Evolutionary conservation across 2,888 invertebrate species (phyloP).

Genomic region (Eledona agricola): DNA sequence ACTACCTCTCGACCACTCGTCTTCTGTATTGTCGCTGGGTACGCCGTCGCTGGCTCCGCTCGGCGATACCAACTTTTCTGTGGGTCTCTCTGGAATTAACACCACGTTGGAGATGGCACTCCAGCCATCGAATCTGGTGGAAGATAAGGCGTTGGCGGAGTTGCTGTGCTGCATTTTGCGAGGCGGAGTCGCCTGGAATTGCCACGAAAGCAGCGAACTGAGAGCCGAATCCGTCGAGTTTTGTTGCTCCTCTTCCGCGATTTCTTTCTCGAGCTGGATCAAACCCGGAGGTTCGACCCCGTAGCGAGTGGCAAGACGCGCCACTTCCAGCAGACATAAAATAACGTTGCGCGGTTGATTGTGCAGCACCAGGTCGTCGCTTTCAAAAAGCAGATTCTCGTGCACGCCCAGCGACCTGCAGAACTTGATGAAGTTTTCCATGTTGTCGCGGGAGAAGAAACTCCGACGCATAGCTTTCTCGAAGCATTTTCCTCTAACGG

Average conservation of each 20-base stretch:
- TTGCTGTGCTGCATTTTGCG: conserved; percentile 66
- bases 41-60: conserved; percentile 67
- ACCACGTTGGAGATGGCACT: conserved; percentile 53
- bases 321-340: conserved; percentile 84
- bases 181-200: conserved; percentile 69
- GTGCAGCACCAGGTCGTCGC: conserved; percentile 87
- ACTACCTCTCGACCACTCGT: conserved; percentile 77
- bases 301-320: conserved; percentile 79
- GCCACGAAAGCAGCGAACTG: conserved; percentile 72
- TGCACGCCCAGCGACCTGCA: conserved; percentile 86
- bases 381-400: conserved; percentile 88
- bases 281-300: conserved; percentile 84
- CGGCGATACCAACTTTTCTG: conserved; percentile 47
- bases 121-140: conserved; percentile 52
- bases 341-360: conserved; percentile 86
- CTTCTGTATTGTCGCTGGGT: conserved; percentile 72
- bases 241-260: conserved; percentile 77
- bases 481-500: conserved; percentile 80
- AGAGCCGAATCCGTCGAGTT: conserved; percentile 73
- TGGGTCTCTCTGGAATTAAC: conserved; percentile 45
- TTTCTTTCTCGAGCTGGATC: conserved; percentile 85
- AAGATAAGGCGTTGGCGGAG: conserved; percentile 59
- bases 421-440: conserved; percentile 88
- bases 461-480: conserved; percentile 84
- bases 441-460: conserved; percentile 90